Percentiles rank a stretch among this genome's conserved stretches.
Conservation (phyloP, 2,797 vertebrate genomes). For the Cottoperca gobio region DNA sequence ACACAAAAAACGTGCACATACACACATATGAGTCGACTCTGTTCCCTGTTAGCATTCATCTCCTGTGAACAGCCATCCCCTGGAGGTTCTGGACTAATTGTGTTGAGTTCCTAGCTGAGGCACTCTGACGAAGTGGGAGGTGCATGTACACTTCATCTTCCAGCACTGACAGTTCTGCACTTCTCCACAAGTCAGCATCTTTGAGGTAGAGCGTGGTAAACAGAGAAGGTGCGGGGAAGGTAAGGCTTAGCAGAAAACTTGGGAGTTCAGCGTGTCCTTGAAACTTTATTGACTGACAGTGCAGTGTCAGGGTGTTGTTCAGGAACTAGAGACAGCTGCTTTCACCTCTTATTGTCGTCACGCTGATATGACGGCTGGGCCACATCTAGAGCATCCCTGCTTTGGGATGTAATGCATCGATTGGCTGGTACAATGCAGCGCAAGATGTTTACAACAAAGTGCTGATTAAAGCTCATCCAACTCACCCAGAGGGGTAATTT, state of each 20-base stretch:
- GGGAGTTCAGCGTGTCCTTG: slow-evolving; percentile 71
- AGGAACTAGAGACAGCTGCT: slow-evolving; percentile 53
- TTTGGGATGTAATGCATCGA: slow-evolving; percentile 41
- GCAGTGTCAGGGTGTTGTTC: slow-evolving; percentile 44
- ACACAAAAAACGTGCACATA: slow-evolving; percentile 27
- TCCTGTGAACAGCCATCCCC: slow-evolving; percentile 62
- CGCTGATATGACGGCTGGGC: slow-evolving; percentile 46
- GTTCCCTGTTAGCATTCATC: slow-evolving; percentile 65
- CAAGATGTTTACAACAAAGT: slow-evolving; percentile 50
- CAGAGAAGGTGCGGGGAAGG: slow-evolving; percentile 55
- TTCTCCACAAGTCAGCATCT: slow-evolving; percentile 82
- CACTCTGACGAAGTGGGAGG: slow-evolving; percentile 74
- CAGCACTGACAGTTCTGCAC: slow-evolving; percentile 70
- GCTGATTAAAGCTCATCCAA: slow-evolving; percentile 66
- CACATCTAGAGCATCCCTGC: slow-evolving; percentile 12
- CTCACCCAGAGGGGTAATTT: slow-evolving; percentile 59
- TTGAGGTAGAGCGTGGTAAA: slow-evolving; percentile 72
- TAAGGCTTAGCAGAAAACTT: slow-evolving; percentile 52
- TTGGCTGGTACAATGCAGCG: slow-evolving; percentile 44
- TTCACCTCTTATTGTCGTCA: slow-evolving; percentile 48
- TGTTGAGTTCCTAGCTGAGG: slow-evolving; percentile 66
- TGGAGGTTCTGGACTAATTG: slow-evolving; percentile 77
- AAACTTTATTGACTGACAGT: slow-evolving; percentile 75
- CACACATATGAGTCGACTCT: slow-evolving; percentile 24
- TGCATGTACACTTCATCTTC: slow-evolving; percentile 77